Evolutionary conservation across 2,888 invertebrate species (phyloP).

Genomic region (Beris morrisii): DNA sequence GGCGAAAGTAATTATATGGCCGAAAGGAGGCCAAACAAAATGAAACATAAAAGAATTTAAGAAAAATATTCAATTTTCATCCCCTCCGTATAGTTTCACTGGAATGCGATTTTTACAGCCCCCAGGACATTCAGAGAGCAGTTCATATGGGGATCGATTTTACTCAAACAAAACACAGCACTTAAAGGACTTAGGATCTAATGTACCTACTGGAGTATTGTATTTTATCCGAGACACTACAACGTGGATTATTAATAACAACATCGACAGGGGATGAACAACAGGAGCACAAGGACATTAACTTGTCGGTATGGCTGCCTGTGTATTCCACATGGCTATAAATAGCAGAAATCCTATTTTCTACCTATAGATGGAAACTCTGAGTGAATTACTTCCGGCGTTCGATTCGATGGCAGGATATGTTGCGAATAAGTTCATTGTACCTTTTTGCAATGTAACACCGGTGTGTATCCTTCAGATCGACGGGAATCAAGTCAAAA

Average conservation of each 20-base stretch:
- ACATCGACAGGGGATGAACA: too few relatives aligned
- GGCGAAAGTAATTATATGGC: too few relatives aligned
- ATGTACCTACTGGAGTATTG: too few relatives aligned
- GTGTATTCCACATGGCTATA: neutral
- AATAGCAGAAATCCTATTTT: neutral
- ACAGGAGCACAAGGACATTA: neutral
- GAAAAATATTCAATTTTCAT: conserved; percentile 9
- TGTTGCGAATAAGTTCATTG: neutral
- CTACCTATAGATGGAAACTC: conserved; percentile 6
- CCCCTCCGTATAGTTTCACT: neutral
- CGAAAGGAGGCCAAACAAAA: neutral
- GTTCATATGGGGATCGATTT: too few relatives aligned
- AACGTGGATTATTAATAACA: too few relatives aligned
- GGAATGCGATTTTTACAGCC: too few relatives aligned
- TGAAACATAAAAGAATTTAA: neutral
- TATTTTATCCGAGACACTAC: too few relatives aligned
- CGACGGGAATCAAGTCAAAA: too few relatives aligned
- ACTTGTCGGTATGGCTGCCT: neutral
- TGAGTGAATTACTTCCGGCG: conserved; percentile 8
- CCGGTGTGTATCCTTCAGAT: too few relatives aligned
- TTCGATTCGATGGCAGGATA: conserved; percentile 6
- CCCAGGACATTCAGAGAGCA: too few relatives aligned
- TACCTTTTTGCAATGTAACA: neutral
- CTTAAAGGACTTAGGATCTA: too few relatives aligned
- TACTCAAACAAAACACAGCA: too few relatives aligned